Evolutionary conservation across 2,113 vertebrate genomes (phyloP), one percentile per base, ranked within the genome.

Genomic region (Syrmaticus mikado): DNA sequence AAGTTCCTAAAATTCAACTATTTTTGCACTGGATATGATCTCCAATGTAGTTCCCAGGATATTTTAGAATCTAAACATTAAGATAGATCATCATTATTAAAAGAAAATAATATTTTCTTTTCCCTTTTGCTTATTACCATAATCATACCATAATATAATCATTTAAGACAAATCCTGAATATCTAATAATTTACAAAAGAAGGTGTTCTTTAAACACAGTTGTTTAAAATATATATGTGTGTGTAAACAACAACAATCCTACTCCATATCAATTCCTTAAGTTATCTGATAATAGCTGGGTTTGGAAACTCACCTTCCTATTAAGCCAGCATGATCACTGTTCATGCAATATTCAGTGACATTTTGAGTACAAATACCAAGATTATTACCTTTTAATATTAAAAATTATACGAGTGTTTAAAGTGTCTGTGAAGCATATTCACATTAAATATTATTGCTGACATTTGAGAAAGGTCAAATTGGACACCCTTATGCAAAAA

Each of bases 361-460:
- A 98, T 98, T 98, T 98, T 97, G 87, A 98, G 89, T 96, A 98
- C 96, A 98, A 98, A 98, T 98, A 98, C 96, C 97, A 98, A 96
- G 96, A 97, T 97, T 98, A 97, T 97, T 98, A 97, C 97, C 96
- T 87, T 98, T 97, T 97, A 97, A 97, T 97, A 97, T 98, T 98
- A 97, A 98, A 98, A 85, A 96, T 96, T 98, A 97, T 97, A 97
- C 96, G 96, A 98, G 96, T 98, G 97, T 97, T 98, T 97, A 97
- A 98, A 98, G 96, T 97, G 95, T 85, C 91, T 97, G 82, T 97
- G 95, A 94, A 97, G 94, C 94, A 97, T 97, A 97, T 98, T 98
- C 97, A 97, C 97, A 98, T 97, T 97, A 97, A 98, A 98, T 97
- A 97, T 97, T 97, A 97, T 97, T 98, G 95, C 93, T 98, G 97